Conservation (phyloP, 2,888 invertebrate genomes). For the Caenorhabditis sp. region DNA sequence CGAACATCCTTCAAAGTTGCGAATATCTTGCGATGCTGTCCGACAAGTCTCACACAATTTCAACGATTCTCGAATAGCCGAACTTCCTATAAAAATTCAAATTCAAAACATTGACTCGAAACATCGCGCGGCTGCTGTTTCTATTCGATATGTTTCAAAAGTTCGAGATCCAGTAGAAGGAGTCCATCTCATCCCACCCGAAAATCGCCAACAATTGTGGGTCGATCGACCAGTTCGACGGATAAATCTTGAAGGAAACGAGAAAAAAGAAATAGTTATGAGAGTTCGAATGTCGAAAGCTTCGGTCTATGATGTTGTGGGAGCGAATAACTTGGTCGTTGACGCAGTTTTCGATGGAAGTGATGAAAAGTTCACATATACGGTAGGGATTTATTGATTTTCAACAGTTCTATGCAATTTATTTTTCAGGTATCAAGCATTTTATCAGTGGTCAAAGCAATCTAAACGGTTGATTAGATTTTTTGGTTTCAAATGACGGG, state of each 20-base stretch:
- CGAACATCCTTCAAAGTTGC: not conserved
- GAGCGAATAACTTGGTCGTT: conserved; percentile 22
- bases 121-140: conserved; percentile 1
- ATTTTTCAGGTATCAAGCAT: conserved; percentile 37
- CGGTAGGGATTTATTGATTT: conserved; percentile 7
- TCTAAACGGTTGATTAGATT: not conserved
- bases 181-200: conserved; percentile 30
- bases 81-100: conserved; percentile 18
- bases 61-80: conserved; percentile 8
- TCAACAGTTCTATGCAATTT: not conserved
- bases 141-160: conserved; percentile 18
- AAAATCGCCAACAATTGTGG: conserved; percentile 49
- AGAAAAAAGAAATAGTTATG: not conserved
- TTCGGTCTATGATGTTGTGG: conserved; percentile 36
- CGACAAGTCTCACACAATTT: conserved; percentile 30
- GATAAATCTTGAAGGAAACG: not conserved
- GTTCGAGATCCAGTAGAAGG: conserved; percentile 27
- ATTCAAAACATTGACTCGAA: conserved; percentile 16
- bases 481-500: not conserved
- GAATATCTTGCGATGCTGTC: conserved; percentile 9
- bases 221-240: conserved; percentile 25
- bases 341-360: conserved; percentile 29
- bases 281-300: conserved; percentile 23
- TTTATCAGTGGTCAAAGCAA: conserved; percentile 31
- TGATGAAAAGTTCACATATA: conserved; percentile 12